A percentile compares a stretch with the other conserved stretches of the same genome.
These are phyloP conservation scores for Crossocerus cetratus DNA, from an alignment of 2,888 invertebrate species.

Conservation along the genomic window DNA sequence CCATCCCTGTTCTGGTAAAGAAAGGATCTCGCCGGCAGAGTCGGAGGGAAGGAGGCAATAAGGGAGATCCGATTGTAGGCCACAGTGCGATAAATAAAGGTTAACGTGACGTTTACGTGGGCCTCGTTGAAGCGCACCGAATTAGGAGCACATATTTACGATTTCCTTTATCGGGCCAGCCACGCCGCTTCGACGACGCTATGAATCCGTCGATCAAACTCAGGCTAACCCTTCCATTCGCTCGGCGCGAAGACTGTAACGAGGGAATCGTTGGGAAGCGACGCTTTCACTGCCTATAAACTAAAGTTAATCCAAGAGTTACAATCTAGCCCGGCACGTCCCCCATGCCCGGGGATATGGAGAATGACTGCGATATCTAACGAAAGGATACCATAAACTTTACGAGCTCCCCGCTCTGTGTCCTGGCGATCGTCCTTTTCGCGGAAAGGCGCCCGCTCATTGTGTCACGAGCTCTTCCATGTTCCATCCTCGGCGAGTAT, in stretches of 20 bases:
- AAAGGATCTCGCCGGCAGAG: too few relatives aligned
- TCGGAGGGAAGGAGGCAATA: not conserved
- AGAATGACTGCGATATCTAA: constrained; percentile 42
- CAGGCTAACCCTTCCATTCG: not conserved
- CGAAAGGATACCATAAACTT: constrained; percentile 49
- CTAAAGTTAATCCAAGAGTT: constrained; percentile 36
- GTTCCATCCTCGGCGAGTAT: too few relatives aligned
- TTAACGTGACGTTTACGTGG: not conserved
- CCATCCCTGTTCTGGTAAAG: too few relatives aligned
- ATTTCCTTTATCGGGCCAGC: not conserved
- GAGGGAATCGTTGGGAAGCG: constrained; percentile 4
- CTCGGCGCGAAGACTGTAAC: not conserved
- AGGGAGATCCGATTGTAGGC: not conserved
- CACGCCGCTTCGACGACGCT: not conserved
- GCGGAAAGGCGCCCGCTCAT: too few relatives aligned
- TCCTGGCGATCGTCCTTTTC: not conserved
- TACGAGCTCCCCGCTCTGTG: constrained; percentile 34
- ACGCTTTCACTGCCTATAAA: constrained; percentile 44
- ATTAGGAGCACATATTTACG: not conserved
- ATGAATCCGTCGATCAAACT: not conserved
- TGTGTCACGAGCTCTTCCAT: too few relatives aligned
- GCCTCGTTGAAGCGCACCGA: not conserved
- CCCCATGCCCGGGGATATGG: not conserved
- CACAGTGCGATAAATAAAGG: not conserved
- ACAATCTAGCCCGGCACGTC: not conserved